Base-by-base conservation (phyloP, 2,797 vertebrate genomes). In the Eremophila alpestris region DNA sequence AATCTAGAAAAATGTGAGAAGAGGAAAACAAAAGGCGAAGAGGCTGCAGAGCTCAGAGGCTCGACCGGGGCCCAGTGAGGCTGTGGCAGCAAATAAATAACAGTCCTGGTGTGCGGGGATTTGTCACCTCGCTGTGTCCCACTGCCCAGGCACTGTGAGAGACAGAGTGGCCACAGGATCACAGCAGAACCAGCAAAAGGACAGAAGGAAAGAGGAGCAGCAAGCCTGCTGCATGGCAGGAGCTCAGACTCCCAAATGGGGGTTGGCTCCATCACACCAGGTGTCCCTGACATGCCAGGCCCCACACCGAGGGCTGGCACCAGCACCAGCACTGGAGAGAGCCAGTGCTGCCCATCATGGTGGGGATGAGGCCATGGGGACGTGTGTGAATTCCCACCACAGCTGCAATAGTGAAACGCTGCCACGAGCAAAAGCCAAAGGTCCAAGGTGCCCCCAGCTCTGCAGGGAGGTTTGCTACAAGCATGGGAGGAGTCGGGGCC, bases 11-110 rank as follows among this genome's bases (percentile, higher is more conserved):
- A 76, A 89, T 8, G 32, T 40, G 93, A 8, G 38, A 80, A 84
- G 60, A 74, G 49, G 56, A 71, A 81, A 96, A 93, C 40, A 51
- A 62, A 84, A 75, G 58, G 18, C 0, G 0, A 45, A 83, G 71
- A 1, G 3, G 41, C 36, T 14, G 21, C 30, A 52, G 82, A 19
- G 69, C 46, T 54, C 55, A 30, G 60, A 68, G 76, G 58, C 71
- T 85, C 0, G 0, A n/a, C 15, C 0, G 0, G 58, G 51, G 46
- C 19, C 40, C 40, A 3, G 1, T 0, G 1, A 60, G 60, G 27
- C 75, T 56, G 49, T 0, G 4, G 14, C 64, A 64, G n/a, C n/a
- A 74, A 89, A 87, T 36, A 59, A 94, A 20, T 12, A 60, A 13
- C 46, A 55, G 71, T 40, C 24, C 41, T 16, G 34, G 32, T 0